phyloP scores from a whole-genome alignment of 2,113 vertebrate species.

The Irena cyanogastra region DNA sequence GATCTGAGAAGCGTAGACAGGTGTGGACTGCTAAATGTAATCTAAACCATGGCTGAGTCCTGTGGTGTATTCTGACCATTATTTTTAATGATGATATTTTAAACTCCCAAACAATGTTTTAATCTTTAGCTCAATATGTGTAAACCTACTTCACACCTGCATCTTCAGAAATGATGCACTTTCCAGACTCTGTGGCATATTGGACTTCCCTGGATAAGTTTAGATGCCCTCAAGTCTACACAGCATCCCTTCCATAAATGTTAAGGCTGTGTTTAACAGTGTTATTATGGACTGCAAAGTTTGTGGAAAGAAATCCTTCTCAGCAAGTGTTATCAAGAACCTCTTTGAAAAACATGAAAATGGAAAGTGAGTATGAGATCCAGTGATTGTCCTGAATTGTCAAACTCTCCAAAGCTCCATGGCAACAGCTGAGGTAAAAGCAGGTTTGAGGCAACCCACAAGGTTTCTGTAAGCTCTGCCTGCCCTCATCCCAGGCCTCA shows the following conservation, averaged over 20 bases:
- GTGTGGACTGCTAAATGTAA: background rate
- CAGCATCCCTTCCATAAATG: background rate
- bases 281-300: background rate
- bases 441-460: background rate
- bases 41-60: background rate
- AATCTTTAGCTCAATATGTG: background rate
- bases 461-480: background rate
- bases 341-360: background rate
- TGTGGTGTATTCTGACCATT: background rate
- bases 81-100: background rate
- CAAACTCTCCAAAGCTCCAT: conserved; percentile 26
- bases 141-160: background rate
- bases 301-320: background rate
- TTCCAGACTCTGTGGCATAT: background rate
- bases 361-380: background rate
- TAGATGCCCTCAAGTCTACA: background rate
- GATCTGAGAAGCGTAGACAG: background rate
- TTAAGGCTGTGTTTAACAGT: background rate
- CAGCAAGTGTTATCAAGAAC: background rate
- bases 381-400: background rate
- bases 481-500: conserved; percentile 4
- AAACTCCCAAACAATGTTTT: background rate
- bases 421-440: conserved; percentile 41
- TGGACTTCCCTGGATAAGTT: background rate
- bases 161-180: background rate